phyloP scores from a whole-genome alignment of 2,113 vertebrate genomes.

The Oreochromis niloticus region DNA sequence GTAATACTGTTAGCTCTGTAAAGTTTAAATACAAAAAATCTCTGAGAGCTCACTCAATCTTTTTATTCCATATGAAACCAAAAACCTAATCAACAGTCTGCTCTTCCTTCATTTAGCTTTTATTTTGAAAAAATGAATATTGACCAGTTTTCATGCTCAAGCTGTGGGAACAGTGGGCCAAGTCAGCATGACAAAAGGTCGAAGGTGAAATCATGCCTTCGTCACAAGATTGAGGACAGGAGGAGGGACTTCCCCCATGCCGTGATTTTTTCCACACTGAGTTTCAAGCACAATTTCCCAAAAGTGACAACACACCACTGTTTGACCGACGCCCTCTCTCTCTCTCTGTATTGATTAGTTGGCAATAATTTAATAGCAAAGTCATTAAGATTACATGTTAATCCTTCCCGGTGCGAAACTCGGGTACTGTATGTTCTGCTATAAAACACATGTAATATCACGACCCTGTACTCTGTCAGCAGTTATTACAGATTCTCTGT shows the following conservation, averaged over 20 bases:
- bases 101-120: not conserved
- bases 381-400: not conserved
- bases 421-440: not conserved
- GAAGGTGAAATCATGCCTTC: conserved; percentile 7
- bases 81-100: fast-evolving
- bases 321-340: not conserved
- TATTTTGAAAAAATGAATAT: not conserved
- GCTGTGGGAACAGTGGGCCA: not conserved
- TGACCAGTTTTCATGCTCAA: not conserved
- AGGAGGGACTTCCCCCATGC: not conserved
- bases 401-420: not conserved
- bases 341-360: not conserved
- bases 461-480: not conserved
- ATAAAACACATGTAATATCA: not conserved
- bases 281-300: not conserved
- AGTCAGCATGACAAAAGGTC: conserved; percentile 3
- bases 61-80: not conserved
- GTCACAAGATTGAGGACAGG: not conserved
- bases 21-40: not conserved
- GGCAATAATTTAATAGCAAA: not conserved
- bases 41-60: not conserved
- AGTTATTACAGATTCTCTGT: not conserved
- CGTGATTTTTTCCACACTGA: not conserved
- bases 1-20: not conserved
- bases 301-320: not conserved